Evolutionary conservation across 1,140 invertebrate species (phyloP).

Genomic region (Diabrotica virgifera): DNA sequence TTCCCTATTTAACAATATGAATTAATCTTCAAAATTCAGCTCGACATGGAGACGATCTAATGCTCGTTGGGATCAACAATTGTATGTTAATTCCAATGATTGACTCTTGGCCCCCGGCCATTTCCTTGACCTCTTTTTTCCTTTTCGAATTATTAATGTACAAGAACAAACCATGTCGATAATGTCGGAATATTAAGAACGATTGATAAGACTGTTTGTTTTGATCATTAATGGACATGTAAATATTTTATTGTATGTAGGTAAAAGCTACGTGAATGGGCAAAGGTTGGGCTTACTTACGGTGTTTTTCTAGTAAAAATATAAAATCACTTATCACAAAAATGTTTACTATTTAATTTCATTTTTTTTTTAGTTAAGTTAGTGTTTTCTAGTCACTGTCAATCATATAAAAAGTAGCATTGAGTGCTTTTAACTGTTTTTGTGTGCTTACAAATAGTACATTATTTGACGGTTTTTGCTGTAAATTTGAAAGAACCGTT

Average conservation of each 20-base stretch:
- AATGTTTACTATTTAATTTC: background rate
- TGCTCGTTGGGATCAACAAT: conserved; percentile 16
- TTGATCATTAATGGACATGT: background rate
- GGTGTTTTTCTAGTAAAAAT: too few species aligned
- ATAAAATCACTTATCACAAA: background rate
- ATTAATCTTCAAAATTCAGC: background rate
- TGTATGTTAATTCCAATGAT: conserved; percentile 23
- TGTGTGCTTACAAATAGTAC: too few species aligned
- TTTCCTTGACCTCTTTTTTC: conserved; percentile 30
- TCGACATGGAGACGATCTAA: background rate
- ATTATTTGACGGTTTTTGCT: too few species aligned
- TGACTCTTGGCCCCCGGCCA: conserved; percentile 30
- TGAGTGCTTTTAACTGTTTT: too few species aligned
- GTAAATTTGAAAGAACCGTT: too few species aligned
- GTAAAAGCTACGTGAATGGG: too few species aligned
- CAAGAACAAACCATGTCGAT: conserved; percentile 6
- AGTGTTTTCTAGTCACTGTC: background rate
- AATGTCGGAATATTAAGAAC: background rate
- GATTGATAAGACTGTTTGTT: background rate
- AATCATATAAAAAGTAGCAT: background rate
- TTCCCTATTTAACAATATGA: background rate
- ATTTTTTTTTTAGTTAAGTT: conserved; percentile 1
- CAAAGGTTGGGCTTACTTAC: too few species aligned
- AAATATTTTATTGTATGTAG: too few species aligned
- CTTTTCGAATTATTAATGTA: conserved; percentile 12